Evolutionary conservation across 1,140 invertebrate genomes (phyloP), one percentile per base, ranked within the genome.

Genomic region (Drosophila ercepeae): DNA sequence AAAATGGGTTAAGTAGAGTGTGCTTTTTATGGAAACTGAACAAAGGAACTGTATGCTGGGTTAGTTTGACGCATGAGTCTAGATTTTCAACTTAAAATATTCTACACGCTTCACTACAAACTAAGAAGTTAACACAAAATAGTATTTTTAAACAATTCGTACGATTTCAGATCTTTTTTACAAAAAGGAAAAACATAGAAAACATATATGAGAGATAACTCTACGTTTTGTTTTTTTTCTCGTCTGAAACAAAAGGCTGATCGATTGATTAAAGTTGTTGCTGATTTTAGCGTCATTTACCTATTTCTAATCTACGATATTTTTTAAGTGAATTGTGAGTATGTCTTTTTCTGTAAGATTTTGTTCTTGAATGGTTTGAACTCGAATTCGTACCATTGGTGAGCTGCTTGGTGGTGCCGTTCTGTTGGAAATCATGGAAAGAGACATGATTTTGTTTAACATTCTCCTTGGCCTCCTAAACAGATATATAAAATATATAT

Each of bases 381-480:
- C 57, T 76, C 92, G 93, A 93, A 93, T 92, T 93, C 94, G 94
- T 94, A 96, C 96, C 96, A 93, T 96, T 94, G 88, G 95, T 94
- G 92, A 97, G 96, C 92, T 96, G 94, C 93, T 96, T 96, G 18
- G 95, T 95, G 77, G 95, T 95, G 86, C 95, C 95, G 82, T 97
- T 97, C 92, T 96, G 95, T 92, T 96, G 95, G 89, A 96, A 95
- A 92, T 96, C 95, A 11, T 95, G 95, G 92, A 97, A 97, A 91
- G 95, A 96, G 45, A 97, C 96, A 92, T 96, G 96, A 91, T 96
- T 96, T 84, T 95, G 94, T 92, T 96, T 96, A 54, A 89, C 76
- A 46, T 95, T 95, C 45, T 91, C 90, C 63, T 90, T 86, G 52
- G 81, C 53, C 54, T 90, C 81, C 89, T 90, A 46, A 36, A 39